Conservation (phyloP, 2,888 invertebrate species). For the Phymatocera aterrima region DNA sequence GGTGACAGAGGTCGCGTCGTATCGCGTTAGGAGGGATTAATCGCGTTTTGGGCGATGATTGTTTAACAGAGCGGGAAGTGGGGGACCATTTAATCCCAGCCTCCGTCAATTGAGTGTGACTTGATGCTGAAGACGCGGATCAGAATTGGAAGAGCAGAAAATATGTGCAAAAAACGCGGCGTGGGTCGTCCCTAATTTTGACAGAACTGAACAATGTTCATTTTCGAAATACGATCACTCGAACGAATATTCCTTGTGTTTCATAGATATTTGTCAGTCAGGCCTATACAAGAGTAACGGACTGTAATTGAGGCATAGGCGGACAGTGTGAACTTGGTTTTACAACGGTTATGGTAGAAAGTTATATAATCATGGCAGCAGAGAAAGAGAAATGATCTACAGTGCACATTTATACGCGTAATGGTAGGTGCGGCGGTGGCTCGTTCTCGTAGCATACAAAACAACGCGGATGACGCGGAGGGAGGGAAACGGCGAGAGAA, state of each 20-base stretch:
- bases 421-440: conserved; percentile 49
- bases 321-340: conserved; percentile 7
- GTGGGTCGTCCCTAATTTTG: no score
- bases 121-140: background rate
- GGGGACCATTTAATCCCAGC: conserved; percentile 11
- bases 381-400: conserved; percentile 30
- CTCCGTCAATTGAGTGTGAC: conserved; percentile 16
- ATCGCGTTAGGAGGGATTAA: conserved; percentile 33
- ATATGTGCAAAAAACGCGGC: background rate
- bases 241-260: no score
- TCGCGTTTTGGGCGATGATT: conserved; percentile 28
- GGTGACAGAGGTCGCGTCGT: background rate
- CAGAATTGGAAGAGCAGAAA: background rate
- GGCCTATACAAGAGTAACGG: no score
- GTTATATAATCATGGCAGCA: conserved; percentile 26
- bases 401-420: conserved; percentile 52
- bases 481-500: conserved; percentile 21
- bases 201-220: no score
- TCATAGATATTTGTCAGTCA: no score
- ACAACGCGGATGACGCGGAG: conserved; percentile 42
- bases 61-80: conserved; percentile 29
- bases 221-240: no score
- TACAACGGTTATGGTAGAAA: conserved; percentile 2
- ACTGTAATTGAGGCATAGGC: no score
- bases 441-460: conserved; percentile 54